These are phyloP conservation scores for Laspeyria flexula DNA, from an alignment of 2,888 invertebrate genomes.

Conservation along the genomic window DNA sequence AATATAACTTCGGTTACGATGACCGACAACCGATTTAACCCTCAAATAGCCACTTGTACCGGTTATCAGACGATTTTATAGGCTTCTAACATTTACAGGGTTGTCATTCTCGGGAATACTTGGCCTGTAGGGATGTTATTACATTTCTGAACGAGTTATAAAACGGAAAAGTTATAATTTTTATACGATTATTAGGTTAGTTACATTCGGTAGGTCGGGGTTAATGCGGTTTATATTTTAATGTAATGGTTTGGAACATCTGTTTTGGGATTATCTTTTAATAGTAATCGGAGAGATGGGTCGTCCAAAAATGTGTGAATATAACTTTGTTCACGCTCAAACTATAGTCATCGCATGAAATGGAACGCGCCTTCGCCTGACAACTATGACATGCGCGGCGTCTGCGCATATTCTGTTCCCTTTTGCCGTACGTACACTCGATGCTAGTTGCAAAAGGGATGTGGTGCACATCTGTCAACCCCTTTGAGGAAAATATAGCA, in stretches of 20 bases:
- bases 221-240: background rate
- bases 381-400: too few species aligned
- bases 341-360: too few species aligned
- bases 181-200: background rate
- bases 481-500: too few species aligned
- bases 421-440: too few species aligned
- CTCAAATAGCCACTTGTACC: background rate
- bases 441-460: too few species aligned
- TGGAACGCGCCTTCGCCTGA: too few species aligned
- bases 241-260: background rate
- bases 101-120: background rate
- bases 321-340: too few species aligned
- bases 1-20: background rate
- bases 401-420: too few species aligned
- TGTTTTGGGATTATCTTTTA: background rate
- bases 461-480: too few species aligned
- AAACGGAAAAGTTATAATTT: background rate
- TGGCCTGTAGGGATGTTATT: background rate
- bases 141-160: background rate
- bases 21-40: background rate
- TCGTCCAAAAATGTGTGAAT: too few species aligned
- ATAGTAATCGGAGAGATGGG: too few species aligned
- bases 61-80: constrained; percentile 1
- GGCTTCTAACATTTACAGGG: background rate
- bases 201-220: background rate